Evolutionary conservation across 2,113 vertebrate species (phyloP).

Genomic region (Ginglymostoma cirratum): DNA sequence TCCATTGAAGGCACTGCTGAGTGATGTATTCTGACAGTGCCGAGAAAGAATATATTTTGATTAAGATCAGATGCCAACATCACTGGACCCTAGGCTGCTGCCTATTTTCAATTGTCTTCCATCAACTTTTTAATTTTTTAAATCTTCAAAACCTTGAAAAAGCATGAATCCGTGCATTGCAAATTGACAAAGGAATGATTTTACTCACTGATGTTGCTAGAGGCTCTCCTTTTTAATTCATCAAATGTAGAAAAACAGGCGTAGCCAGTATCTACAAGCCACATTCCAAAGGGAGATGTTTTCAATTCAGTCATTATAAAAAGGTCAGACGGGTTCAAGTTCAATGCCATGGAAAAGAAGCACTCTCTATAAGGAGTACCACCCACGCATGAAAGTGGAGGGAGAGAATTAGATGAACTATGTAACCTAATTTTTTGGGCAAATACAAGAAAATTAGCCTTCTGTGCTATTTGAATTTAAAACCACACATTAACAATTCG

Average conservation of each 20-base stretch:
- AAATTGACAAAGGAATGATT: constrained; percentile 47
- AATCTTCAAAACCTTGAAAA: constrained; percentile 46
- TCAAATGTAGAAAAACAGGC: constrained; percentile 70
- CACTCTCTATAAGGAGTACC: constrained; percentile 73
- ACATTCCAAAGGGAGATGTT: constrained; percentile 98
- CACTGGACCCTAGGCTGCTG: constrained; percentile 57
- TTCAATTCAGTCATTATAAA: constrained; percentile 98
- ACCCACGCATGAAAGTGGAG: constrained; percentile 77
- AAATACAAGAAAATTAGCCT: constrained; percentile 87
- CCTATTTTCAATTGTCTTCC: constrained; percentile 54
- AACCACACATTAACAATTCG: constrained; percentile 80
- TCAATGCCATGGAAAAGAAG: constrained; percentile 93
- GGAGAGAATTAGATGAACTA: constrained; percentile 75
- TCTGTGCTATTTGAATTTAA: constrained; percentile 86
- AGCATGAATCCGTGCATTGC: constrained; percentile 44
- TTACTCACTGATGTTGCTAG: constrained; percentile 50
- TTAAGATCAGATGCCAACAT: constrained; percentile 83
- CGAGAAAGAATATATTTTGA: constrained; percentile 84
- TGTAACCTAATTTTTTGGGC: constrained; percentile 83
- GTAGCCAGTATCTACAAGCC: constrained; percentile 76
- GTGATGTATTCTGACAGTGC: constrained; percentile 88
- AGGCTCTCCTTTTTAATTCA: constrained; percentile 79
- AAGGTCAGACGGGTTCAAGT: constrained; percentile 90
- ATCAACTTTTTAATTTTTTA: constrained; percentile 44
- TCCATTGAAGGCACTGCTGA: constrained; percentile 72